phyloP scores from a whole-genome alignment of 2,113 vertebrate genomes.

The Oncorhynchus masou region DNA sequence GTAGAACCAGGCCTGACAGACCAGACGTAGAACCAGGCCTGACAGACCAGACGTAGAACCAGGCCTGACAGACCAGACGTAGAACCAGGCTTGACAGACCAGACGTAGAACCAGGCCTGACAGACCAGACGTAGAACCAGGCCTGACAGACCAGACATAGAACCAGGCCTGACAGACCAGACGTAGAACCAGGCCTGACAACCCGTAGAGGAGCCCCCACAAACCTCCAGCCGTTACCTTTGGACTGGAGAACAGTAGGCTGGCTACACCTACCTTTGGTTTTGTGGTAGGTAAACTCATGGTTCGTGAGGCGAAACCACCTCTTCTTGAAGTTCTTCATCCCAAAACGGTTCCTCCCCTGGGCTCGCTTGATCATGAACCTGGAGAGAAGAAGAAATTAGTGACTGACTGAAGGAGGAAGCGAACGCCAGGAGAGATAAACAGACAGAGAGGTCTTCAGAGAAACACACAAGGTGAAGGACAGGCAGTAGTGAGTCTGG shows the following conservation, averaged over 20 bases:
- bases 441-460: not conserved
- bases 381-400: constrained; percentile 57
- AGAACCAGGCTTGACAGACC: not conserved
- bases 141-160: constrained; percentile 9
- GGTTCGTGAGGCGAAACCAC: constrained; percentile 97
- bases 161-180: constrained; percentile 8
- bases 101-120: no score
- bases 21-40: constrained; percentile 8
- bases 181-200: not conserved
- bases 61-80: constrained; percentile 2
- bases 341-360: constrained; percentile 94
- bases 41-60: no score
- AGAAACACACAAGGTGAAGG: no score
- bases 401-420: constrained; percentile 3
- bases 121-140: no score
- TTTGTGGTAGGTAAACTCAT: constrained; percentile 97
- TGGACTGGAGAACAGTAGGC: no score
- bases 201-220: constrained; percentile 11
- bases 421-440: not conserved
- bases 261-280: constrained; percentile 99
- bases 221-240: constrained; percentile 78
- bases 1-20: no score
- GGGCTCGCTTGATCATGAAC: constrained; percentile 97
- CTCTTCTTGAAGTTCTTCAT: constrained; percentile 99
- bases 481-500: no score